A percentile compares a stretch with the other conserved stretches of the same genome.
phyloP scores from a whole-genome alignment of 2,888 invertebrate genomes.

The Phrixothrix hirtus region DNA sequence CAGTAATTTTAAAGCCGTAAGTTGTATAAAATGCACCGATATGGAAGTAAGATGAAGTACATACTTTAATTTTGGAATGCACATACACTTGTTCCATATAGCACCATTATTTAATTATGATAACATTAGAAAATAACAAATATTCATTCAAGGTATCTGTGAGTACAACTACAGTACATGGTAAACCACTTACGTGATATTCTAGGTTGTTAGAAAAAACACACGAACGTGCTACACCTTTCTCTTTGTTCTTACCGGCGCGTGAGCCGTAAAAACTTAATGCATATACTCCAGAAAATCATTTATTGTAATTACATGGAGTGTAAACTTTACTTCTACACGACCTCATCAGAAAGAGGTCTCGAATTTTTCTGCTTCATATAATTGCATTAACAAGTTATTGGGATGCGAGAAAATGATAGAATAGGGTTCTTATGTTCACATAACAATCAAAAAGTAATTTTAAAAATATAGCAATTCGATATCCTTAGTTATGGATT shows the following conservation, averaged over 20 bases:
- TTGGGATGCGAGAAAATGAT: slow-evolving; percentile 5
- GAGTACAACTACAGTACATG: slow-evolving; percentile 39
- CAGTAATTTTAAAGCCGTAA: too few species aligned
- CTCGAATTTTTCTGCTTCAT: slow-evolving; percentile 5
- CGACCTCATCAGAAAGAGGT: slow-evolving; percentile 16
- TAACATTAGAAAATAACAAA: slow-evolving; percentile 36
- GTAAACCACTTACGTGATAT: slow-evolving; percentile 37
- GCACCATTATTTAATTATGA: slow-evolving; percentile 36
- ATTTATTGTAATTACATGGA: slow-evolving; percentile 24
- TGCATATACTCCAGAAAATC: slow-evolving; percentile 27
- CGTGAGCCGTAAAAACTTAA: slow-evolving; percentile 26
- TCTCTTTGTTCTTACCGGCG: slow-evolving; percentile 27
- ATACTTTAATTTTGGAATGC: slow-evolving; percentile 13
- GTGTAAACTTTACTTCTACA: slow-evolving; percentile 18
- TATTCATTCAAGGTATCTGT: slow-evolving; percentile 34
- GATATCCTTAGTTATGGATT: too few species aligned
- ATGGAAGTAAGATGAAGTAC: slow-evolving; percentile 11
- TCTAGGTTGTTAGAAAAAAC: slow-evolving; percentile 27
- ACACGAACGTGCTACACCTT: slow-evolving; percentile 28
- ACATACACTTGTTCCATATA: slow-evolving; percentile 27
- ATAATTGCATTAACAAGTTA: slow-evolving; percentile 20
- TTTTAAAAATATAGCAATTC: slow-evolving; percentile 6
- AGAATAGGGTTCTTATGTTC: not conserved
- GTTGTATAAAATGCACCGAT: not conserved
- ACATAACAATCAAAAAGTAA: slow-evolving; percentile 6